Conservation (phyloP, 2,888 invertebrate species). For the Cosmorhoe ocellata region DNA sequence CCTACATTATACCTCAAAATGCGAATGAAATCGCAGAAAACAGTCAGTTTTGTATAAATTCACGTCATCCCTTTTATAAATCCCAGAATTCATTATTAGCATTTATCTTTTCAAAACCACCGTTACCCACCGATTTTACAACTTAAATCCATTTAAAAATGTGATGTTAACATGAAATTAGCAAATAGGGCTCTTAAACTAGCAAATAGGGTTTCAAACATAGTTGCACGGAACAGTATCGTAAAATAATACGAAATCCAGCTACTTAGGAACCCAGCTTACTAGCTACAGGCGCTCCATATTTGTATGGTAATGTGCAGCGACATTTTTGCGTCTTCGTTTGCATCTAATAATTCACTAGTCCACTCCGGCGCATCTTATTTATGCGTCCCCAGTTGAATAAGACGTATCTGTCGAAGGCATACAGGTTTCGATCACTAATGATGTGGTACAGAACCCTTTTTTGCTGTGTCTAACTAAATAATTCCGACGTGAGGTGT, state of each 20-base stretch:
- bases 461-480: slow-evolving; percentile 73
- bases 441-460: slow-evolving; percentile 69
- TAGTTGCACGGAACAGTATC: neutral
- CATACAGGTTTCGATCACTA: slow-evolving; percentile 64
- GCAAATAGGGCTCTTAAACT: too few species aligned
- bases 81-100: too few species aligned
- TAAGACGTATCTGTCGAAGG: slow-evolving; percentile 68
- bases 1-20: too few species aligned
- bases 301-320: slow-evolving; percentile 64
- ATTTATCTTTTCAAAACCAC: too few species aligned
- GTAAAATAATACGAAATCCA: slow-evolving; percentile 1
- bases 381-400: slow-evolving; percentile 64
- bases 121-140: too few species aligned
- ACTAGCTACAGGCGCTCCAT: slow-evolving; percentile 46
- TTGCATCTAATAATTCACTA: slow-evolving; percentile 78
- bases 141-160: too few species aligned
- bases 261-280: neutral
- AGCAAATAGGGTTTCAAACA: neutral
- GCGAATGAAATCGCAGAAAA: too few species aligned
- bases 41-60: too few species aligned
- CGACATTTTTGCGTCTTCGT: slow-evolving; percentile 76
- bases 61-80: too few species aligned
- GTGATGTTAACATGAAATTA: too few species aligned
- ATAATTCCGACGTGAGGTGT: slow-evolving; percentile 64
- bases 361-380: slow-evolving; percentile 55